These are phyloP conservation scores for Drosophila barbarae DNA, from an alignment of 2,888 invertebrate species.

Conservation along the genomic window DNA sequence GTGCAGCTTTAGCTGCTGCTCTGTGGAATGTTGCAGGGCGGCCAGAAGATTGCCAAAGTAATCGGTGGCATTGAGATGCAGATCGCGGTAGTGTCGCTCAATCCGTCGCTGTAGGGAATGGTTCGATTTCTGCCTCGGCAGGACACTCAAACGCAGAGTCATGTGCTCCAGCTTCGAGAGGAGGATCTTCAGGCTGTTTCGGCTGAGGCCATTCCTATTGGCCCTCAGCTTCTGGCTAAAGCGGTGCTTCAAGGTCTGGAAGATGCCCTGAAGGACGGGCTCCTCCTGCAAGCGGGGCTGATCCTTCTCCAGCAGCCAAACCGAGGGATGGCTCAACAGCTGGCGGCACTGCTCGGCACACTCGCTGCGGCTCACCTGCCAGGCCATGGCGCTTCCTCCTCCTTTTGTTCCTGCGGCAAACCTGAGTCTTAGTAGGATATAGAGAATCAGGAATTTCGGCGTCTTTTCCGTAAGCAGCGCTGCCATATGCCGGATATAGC, in stretches of 20 bases:
- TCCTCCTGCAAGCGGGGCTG: constrained; percentile 10
- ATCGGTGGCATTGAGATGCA: constrained; percentile 39
- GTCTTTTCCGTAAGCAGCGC: neutral
- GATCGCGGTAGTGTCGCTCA: constrained; percentile 27
- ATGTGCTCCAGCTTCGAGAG: constrained; percentile 44
- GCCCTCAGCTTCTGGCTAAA: constrained; percentile 29
- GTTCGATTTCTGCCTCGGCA: constrained; percentile 31
- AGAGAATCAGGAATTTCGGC: constrained; percentile 19
- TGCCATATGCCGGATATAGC: constrained; percentile 6
- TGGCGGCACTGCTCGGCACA: constrained; percentile 50
- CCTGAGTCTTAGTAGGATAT: constrained; percentile 42
- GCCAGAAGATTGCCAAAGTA: constrained; percentile 49
- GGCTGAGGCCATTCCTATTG: constrained; percentile 47
- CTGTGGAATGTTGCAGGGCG: constrained; percentile 15
- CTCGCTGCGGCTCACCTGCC: constrained; percentile 27
- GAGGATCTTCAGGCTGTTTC: constrained; percentile 18
- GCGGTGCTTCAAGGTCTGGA: constrained; percentile 41
- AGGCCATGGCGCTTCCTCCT: neutral
- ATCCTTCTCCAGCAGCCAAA: constrained; percentile 48
- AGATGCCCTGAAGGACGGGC: constrained; percentile 42
- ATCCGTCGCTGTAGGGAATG: constrained; percentile 12
- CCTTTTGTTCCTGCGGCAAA: constrained; percentile 1
- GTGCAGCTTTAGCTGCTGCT: neutral
- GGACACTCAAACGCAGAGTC: constrained; percentile 46
- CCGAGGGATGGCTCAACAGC: constrained; percentile 50